phyloP scores from a whole-genome alignment of 2,888 invertebrate genomes.

The Orthosia gothica region DNA sequence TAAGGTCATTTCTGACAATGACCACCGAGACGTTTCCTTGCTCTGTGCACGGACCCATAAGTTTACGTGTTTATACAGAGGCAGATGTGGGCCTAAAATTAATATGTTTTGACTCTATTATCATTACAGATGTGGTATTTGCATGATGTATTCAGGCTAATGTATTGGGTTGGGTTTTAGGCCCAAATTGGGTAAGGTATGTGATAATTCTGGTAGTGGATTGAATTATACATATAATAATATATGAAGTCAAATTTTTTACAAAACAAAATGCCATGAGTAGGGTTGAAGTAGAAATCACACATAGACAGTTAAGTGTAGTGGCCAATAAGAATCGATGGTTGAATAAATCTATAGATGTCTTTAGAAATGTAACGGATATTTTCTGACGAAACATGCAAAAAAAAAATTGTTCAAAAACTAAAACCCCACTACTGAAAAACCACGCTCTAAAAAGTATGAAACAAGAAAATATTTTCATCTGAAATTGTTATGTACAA shows the following conservation, averaged over 20 bases:
- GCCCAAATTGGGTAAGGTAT: background rate
- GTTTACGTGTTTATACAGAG: slow-evolving; percentile 81
- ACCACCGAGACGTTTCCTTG: background rate
- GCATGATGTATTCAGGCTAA: slow-evolving; percentile 61
- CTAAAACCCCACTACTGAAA: too few species aligned
- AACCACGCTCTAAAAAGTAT: too few species aligned
- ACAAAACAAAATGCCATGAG: background rate
- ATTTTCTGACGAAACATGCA: background rate
- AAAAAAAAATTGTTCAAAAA: too few species aligned
- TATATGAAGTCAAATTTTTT: background rate
- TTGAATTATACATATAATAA: background rate
- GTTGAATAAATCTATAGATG: too few species aligned
- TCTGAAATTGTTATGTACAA: too few species aligned
- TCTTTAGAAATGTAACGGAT: background rate
- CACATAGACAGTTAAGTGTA: too few species aligned
- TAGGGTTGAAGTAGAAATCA: too few species aligned
- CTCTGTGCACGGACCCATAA: slow-evolving; percentile 74
- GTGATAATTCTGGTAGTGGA: background rate
- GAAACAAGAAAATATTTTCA: too few species aligned
- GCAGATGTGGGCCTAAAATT: slow-evolving; percentile 88
- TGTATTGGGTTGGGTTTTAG: slow-evolving; percentile 39
- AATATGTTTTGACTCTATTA: slow-evolving; percentile 88
- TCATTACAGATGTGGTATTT: slow-evolving; percentile 70
- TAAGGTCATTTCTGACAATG: background rate
- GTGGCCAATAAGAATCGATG: too few species aligned